Evolutionary conservation across 2,113 vertebrate species (phyloP).

Genomic region (Axis porcinus): DNA sequence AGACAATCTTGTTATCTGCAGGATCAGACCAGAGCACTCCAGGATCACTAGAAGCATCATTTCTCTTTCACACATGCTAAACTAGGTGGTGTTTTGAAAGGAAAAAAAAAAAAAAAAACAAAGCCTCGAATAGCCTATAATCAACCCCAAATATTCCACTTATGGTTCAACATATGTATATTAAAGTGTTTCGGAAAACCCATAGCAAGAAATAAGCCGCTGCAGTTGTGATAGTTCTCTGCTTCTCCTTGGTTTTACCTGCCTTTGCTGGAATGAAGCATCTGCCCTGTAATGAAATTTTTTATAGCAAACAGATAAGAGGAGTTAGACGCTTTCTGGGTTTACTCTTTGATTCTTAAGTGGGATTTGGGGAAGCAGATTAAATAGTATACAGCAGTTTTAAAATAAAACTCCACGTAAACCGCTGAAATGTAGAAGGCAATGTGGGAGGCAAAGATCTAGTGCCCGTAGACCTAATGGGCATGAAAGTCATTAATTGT

Average conservation of each 20-base stretch:
- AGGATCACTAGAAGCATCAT: constrained; percentile 67
- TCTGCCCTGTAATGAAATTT: neutral
- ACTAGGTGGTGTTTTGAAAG: neutral
- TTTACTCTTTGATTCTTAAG: neutral
- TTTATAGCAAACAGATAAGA: constrained; percentile 27
- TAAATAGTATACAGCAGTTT: neutral
- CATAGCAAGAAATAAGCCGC: neutral
- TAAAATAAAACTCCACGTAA: constrained; percentile 1
- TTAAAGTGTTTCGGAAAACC: neutral
- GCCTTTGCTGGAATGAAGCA: neutral
- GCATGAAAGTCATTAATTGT: constrained; percentile 53
- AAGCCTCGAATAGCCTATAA: neutral
- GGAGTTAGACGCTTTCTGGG: neutral
- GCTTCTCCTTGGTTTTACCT: neutral
- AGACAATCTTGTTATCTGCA: constrained; percentile 99
- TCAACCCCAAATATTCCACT: neutral
- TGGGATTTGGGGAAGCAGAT: constrained; percentile 13
- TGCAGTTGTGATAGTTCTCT: rapidly evolving
- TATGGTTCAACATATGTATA: rapidly evolving
- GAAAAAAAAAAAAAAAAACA: neutral
- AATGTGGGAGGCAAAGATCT: neutral
- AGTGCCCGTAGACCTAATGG: neutral
- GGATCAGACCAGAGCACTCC: constrained; percentile 81
- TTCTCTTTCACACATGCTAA: constrained; percentile 23
- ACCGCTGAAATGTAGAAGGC: neutral